These are phyloP conservation scores for Papilio helenus DNA, from an alignment of 1,140 invertebrate genomes.

Conservation along the genomic window DNA sequence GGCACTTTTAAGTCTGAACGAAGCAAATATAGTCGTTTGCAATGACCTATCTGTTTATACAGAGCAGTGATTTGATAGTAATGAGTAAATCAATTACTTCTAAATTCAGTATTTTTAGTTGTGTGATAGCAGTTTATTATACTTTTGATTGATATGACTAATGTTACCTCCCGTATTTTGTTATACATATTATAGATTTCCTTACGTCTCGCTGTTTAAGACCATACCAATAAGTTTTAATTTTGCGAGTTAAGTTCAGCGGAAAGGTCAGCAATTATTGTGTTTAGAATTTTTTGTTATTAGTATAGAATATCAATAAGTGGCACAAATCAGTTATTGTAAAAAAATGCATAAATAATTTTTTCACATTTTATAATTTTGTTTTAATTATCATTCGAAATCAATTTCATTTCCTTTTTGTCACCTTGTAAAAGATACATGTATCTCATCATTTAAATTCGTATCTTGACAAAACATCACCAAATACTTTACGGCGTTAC, in stretches of 20 bases:
- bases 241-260: neutral
- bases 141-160: too few relatives aligned
- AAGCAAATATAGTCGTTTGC: too few relatives aligned
- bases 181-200: too few relatives aligned
- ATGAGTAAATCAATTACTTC: too few relatives aligned
- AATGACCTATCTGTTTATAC: too few relatives aligned
- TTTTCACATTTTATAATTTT: slow-evolving; percentile 4
- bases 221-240: neutral
- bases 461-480: neutral
- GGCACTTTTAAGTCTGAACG: too few relatives aligned
- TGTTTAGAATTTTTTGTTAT: neutral
- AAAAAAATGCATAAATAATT: slow-evolving; percentile 11
- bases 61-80: too few relatives aligned
- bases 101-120: too few relatives aligned
- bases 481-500: neutral
- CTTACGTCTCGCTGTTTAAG: neutral
- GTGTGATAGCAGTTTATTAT: too few relatives aligned
- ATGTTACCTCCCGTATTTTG: too few relatives aligned
- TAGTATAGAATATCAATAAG: neutral
- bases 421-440: neutral
- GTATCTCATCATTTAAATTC: neutral
- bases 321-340: neutral
- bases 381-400: neutral
- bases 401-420: too few relatives aligned
- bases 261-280: neutral